A percentile compares a stretch with the other conserved stretches of the same genome.
phyloP scores from a whole-genome alignment of 2,888 invertebrate genomes.

The Zele albiditarsus region DNA sequence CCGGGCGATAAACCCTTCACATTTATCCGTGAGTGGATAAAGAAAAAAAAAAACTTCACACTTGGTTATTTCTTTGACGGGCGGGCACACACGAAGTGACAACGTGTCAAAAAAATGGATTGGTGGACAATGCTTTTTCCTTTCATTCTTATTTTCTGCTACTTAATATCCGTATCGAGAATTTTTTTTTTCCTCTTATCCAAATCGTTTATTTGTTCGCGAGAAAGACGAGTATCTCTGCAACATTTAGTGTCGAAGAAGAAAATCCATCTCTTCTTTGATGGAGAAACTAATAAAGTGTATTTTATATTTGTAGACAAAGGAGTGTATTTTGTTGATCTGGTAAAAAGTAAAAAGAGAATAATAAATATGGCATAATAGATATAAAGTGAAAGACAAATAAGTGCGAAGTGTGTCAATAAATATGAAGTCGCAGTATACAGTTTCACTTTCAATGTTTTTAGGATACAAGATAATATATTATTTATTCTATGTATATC shows the following conservation, averaged over 20 bases:
- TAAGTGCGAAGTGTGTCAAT: not conserved
- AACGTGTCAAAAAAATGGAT: conserved; percentile 17
- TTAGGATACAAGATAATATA: not conserved
- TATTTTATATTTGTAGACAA: conserved; percentile 24
- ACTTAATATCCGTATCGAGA: not conserved
- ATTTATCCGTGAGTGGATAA: not conserved
- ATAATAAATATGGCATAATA: not conserved
- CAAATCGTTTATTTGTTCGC: not conserved
- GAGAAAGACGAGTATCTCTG: not conserved
- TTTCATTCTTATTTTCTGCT: not conserved
- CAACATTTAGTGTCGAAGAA: not conserved
- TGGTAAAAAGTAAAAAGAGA: not conserved
- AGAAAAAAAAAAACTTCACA: conserved; percentile 5
- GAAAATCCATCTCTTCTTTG: not conserved
- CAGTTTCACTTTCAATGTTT: conserved; percentile 2
- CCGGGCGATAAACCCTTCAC: not conserved
- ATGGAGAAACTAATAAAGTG: conserved; percentile 13
- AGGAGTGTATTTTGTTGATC: not conserved
- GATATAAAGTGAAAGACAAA: not conserved
- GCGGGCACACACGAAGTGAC: conserved; percentile 29
- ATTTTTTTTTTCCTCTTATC: not conserved
- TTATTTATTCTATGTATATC: conserved; percentile 6
- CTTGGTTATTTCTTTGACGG: conserved; percentile 25
- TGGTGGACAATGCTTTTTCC: not conserved
- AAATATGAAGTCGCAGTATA: conserved; percentile 4